phyloP scores from a whole-genome alignment of 64 coral and sea anemone species.

The Exaiptasia diaphana region DNA sequence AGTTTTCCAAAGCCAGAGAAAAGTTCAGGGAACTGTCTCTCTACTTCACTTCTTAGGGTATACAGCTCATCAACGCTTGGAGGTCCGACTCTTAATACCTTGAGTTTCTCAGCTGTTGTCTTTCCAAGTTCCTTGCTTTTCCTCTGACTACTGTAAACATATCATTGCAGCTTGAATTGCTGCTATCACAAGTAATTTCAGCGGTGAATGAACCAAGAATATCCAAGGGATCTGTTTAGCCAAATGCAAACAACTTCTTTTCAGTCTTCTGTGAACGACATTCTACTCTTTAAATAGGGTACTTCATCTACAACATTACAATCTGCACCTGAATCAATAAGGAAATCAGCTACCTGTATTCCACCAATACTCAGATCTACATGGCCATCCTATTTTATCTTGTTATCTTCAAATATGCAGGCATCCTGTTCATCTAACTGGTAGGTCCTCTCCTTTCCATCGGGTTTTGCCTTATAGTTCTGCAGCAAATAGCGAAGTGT shows the following conservation, averaged over 20 bases:
- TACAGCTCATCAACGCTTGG: not conserved
- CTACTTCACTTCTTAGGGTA: not conserved
- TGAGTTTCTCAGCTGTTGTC: not conserved
- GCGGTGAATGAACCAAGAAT: not conserved
- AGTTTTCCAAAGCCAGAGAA: slow-evolving; percentile 44
- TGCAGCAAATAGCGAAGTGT: not conserved
- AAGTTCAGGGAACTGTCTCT: not conserved
- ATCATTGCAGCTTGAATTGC: not conserved
- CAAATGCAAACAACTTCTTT: too few species aligned
- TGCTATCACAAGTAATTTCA: not conserved
- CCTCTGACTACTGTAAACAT: not conserved
- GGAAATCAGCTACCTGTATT: not conserved
- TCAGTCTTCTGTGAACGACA: too few species aligned
- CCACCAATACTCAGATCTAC: not conserved
- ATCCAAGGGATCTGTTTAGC: not conserved
- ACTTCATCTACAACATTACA: not conserved
- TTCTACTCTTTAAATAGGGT: too few species aligned
- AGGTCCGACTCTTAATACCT: not conserved
- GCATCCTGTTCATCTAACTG: not conserved
- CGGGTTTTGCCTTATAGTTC: not conserved
- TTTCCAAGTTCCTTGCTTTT: not conserved
- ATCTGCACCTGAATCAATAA: not conserved
- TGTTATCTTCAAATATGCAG: not conserved
- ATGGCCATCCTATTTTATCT: not conserved
- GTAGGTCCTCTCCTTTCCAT: not conserved